Evolutionary conservation across 1,140 invertebrate genomes (phyloP).

Genomic region (Megalopta genalis): DNA sequence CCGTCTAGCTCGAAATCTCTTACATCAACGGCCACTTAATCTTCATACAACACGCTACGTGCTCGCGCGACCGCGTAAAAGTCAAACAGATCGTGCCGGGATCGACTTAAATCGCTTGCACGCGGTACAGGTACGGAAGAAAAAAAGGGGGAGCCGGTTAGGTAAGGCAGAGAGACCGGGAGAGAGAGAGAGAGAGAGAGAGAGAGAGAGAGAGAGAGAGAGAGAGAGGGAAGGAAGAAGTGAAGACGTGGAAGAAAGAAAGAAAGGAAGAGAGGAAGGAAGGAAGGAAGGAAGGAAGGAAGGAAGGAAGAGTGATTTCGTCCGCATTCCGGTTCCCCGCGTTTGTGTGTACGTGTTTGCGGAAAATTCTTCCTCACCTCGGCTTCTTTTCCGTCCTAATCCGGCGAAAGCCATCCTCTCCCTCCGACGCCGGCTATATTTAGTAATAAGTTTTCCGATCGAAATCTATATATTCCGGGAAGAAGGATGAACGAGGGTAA

Average conservation of each 20-base stretch:
- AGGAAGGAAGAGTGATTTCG: conserved; percentile 8
- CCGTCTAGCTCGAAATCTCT: not conserved
- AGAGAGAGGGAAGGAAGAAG: too few species aligned
- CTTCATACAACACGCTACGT: conserved; percentile 37
- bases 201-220: too few species aligned
- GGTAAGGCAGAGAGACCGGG: too few species aligned
- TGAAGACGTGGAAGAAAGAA: too few species aligned
- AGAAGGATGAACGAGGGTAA: conserved; percentile 5
- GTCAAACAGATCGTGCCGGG: conserved; percentile 43
- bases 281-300: not conserved
- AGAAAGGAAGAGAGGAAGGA: too few species aligned
- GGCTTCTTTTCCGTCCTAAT: conserved; percentile 12
- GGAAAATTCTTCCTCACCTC: conserved; percentile 13
- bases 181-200: too few species aligned
- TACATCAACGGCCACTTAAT: conserved; percentile 37
- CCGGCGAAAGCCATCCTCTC: conserved; percentile 8
- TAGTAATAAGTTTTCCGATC: conserved; percentile 52
- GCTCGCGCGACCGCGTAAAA: conserved; percentile 17
- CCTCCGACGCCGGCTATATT: conserved; percentile 34
- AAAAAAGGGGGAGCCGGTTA: not conserved
- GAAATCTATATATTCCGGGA: conserved; percentile 40
- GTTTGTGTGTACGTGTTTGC: not conserved
- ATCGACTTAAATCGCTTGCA: conserved; percentile 38
- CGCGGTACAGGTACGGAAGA: not conserved
- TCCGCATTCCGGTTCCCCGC: not conserved